Evolutionary conservation across 2,888 invertebrate species (phyloP).

Genomic region (Synanthedon vespiformis): DNA sequence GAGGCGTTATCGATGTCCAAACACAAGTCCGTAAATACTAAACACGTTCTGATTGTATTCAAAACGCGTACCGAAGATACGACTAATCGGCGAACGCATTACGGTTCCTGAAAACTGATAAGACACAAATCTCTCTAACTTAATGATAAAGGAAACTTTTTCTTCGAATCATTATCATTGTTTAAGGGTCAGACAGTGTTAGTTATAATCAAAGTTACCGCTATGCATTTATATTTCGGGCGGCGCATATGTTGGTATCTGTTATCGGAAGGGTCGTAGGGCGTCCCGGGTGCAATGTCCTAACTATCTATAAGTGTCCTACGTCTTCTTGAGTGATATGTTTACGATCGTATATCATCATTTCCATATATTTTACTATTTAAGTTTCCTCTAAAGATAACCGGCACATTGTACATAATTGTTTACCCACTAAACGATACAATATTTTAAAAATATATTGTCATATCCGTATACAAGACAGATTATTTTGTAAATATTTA

Average conservation of each 20-base stretch:
- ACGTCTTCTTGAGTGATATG: constrained; percentile 49
- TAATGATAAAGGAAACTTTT: constrained; percentile 3
- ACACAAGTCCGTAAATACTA: constrained; percentile 38
- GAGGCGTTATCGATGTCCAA: constrained; percentile 46
- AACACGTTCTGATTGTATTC: constrained; percentile 43
- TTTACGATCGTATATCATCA: constrained; percentile 43
- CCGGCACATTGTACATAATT: background rate
- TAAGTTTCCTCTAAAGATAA: constrained; percentile 24
- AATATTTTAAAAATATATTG: too few relatives aligned
- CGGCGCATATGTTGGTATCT: constrained; percentile 26
- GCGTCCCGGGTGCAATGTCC: constrained; percentile 44
- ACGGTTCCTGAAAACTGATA: constrained; percentile 34
- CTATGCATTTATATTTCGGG: constrained; percentile 21
- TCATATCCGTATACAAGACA: too few relatives aligned
- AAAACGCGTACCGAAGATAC: constrained; percentile 30
- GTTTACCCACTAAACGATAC: too few relatives aligned
- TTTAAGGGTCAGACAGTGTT: background rate
- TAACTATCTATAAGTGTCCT: constrained; percentile 22
- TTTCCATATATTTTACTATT: constrained; percentile 25
- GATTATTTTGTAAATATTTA: too few relatives aligned
- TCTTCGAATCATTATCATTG: background rate
- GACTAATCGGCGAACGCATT: constrained; percentile 31
- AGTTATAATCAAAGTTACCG: background rate
- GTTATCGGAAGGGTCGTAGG: constrained; percentile 44
- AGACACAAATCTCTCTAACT: constrained; percentile 10